phyloP scores from a whole-genome alignment of 1,140 invertebrate genomes.

The Liolophura sinensis region DNA sequence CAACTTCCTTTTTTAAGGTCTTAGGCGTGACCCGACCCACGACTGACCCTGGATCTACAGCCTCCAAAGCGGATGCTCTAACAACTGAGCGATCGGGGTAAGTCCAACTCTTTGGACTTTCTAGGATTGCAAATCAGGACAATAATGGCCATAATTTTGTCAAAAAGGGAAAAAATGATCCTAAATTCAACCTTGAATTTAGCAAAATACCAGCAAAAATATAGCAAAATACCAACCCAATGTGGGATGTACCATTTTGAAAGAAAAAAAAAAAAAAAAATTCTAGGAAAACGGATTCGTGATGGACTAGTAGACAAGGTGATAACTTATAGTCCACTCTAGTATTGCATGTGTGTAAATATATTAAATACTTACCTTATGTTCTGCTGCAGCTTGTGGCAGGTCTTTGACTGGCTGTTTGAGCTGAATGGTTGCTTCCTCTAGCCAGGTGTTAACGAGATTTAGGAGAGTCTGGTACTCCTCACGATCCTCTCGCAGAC shows the following conservation, averaged over 20 bases:
- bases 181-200: too few relatives aligned
- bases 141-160: too few relatives aligned
- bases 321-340: not conserved
- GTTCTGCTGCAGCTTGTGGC: conserved; percentile 27
- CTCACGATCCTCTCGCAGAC: conserved; percentile 36
- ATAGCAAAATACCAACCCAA: not conserved
- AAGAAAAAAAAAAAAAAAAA: not conserved
- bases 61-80: too few relatives aligned
- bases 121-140: too few relatives aligned
- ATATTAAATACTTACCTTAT: conserved; percentile 39
- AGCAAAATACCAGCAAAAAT: too few relatives aligned
- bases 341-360: not conserved
- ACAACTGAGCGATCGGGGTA: too few relatives aligned
- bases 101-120: too few relatives aligned
- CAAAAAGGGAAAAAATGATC: too few relatives aligned
- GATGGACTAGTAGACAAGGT: conserved; percentile 4
- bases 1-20: too few relatives aligned
- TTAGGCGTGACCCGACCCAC: too few relatives aligned
- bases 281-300: not conserved
- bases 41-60: too few relatives aligned
- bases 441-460: conserved; percentile 35
- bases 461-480: conserved; percentile 29
- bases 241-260: not conserved
- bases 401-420: conserved; percentile 38
- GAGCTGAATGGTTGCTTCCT: conserved; percentile 31